These are phyloP conservation scores for Thomomys bottae DNA, from an alignment of 2,113 vertebrate genomes.

Conservation along the genomic window DNA sequence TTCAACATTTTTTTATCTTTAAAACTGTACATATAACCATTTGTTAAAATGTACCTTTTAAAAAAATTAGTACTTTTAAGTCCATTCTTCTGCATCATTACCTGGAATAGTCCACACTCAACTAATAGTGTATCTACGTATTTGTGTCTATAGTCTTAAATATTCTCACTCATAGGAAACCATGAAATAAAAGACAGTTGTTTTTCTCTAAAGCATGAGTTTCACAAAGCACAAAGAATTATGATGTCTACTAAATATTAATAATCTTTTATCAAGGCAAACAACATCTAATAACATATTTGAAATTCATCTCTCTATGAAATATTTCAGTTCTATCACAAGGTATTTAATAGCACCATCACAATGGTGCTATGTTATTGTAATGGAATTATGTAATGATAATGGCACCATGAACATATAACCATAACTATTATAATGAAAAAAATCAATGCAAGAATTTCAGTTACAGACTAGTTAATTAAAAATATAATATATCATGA, in stretches of 20 bases:
- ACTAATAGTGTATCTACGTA: background rate
- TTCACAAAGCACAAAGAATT: too few relatives aligned
- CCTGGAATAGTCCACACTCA: background rate
- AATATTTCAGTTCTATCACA: background rate
- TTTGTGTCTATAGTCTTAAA: background rate
- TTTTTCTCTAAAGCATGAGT: background rate
- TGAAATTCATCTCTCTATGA: background rate
- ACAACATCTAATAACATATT: background rate
- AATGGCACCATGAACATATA: too few relatives aligned
- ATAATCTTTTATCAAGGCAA: constrained; percentile 6
- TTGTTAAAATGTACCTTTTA: background rate
- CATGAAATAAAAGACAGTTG: background rate
- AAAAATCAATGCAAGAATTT: background rate
- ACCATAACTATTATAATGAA: background rate
- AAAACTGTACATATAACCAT: background rate
- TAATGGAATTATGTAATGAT: too few relatives aligned
- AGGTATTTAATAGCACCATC: background rate
- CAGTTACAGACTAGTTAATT: background rate
- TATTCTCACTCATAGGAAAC: background rate
- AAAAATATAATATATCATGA: background rate
- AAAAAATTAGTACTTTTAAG: background rate
- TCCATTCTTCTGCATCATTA: constrained; percentile 3
- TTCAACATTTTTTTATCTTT: constrained; percentile 21
- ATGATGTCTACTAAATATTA: background rate
- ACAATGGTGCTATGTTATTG: background rate